These are phyloP conservation scores for Hirundichthys speculiger DNA, from an alignment of 2,113 vertebrate species.

Conservation along the genomic window DNA sequence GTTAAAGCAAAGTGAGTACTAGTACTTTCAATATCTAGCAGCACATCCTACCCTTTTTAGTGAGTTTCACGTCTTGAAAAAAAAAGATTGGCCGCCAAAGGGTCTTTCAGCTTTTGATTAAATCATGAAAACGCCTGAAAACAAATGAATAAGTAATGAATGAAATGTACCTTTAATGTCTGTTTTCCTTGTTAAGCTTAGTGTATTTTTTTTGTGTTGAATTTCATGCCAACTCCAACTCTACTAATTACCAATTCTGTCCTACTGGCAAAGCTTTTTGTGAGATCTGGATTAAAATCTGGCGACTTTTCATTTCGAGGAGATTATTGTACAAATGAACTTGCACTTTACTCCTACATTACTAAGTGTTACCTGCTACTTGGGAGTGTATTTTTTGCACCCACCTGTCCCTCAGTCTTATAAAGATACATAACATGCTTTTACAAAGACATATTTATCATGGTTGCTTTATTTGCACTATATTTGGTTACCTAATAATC, in stretches of 20 bases:
- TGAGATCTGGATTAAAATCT: conserved; percentile 64
- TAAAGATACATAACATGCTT: conserved; percentile 50
- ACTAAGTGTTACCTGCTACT: conserved; percentile 70
- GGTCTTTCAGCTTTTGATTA: no score
- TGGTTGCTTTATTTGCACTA: conserved; percentile 34
- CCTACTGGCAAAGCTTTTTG: conserved; percentile 9
- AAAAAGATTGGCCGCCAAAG: no score
- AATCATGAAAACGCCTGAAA: conserved; percentile 30
- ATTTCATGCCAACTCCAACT: conserved; percentile 17
- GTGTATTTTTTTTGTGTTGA: conserved; percentile 26
- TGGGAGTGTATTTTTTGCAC: conserved; percentile 31
- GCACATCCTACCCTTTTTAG: no score
- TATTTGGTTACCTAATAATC: conserved; percentile 30
- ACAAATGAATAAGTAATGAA: not conserved
- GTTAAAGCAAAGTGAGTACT: no score
- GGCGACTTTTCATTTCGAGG: conserved; percentile 71
- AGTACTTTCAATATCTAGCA: no score
- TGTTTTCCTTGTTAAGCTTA: conserved; percentile 12
- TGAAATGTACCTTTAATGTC: conserved; percentile 8
- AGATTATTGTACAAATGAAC: conserved; percentile 73
- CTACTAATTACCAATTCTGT: not conserved
- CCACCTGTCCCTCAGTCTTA: conserved; percentile 22
- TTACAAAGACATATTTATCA: conserved; percentile 34
- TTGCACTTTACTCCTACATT: conserved; percentile 61
- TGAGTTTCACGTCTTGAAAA: no score